phyloP scores from a whole-genome alignment of 2,797 vertebrate genomes.

The Pachyuromys duprasi region DNA sequence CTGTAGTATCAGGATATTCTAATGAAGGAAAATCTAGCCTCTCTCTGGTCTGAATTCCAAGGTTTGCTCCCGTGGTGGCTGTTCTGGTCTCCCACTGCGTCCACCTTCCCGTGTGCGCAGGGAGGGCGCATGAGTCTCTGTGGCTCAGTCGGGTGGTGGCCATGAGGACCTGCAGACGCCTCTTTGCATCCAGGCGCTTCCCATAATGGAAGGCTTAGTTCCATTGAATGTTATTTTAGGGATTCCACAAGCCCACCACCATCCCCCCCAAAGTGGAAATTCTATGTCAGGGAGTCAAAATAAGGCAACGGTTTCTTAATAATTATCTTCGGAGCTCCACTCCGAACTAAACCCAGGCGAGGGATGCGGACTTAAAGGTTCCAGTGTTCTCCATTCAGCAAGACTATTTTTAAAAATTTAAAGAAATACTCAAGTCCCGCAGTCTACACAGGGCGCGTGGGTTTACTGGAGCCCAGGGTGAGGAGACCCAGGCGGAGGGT shows the following conservation, averaged over 20 bases:
- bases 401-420: slow-evolving; percentile 72
- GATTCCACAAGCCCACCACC: slow-evolving; percentile 76
- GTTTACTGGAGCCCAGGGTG: too few relatives aligned
- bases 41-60: background rate
- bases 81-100: background rate
- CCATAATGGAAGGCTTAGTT: slow-evolving; percentile 79
- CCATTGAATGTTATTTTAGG: slow-evolving; percentile 80
- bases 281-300: slow-evolving; percentile 77
- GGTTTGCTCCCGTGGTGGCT: background rate
- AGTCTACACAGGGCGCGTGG: background rate
- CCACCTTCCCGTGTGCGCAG: background rate
- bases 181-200: slow-evolving; percentile 62
- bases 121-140: background rate
- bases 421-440: slow-evolving; percentile 11
- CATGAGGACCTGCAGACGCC: slow-evolving; percentile 68
- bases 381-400: slow-evolving; percentile 66
- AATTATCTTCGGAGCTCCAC: slow-evolving; percentile 78
- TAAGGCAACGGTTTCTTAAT: slow-evolving; percentile 77
- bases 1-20: background rate
- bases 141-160: slow-evolving; percentile 52
- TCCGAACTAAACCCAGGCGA: slow-evolving; percentile 50
- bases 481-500: background rate
- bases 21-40: background rate
- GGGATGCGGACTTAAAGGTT: slow-evolving; percentile 59
- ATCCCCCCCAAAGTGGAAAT: slow-evolving; percentile 60